Evolutionary conservation across 2,113 vertebrate species (phyloP), one percentile per base, ranked within the genome.

Genomic region (Charina bottae): DNA sequence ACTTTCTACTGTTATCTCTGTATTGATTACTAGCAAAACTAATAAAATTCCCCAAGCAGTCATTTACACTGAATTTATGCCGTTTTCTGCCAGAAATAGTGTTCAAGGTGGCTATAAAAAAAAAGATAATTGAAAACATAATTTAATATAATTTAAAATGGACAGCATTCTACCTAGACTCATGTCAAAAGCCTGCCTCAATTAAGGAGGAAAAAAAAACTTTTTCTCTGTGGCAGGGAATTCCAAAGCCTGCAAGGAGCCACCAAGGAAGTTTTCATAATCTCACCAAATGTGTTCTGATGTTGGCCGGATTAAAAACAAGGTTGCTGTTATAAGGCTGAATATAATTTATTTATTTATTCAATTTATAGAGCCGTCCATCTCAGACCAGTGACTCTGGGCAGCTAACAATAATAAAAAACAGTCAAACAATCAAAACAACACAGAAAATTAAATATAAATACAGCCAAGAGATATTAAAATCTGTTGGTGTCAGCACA

Each of bases 1-100:
- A 78, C 93, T 92, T 94, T 93, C 87, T 42, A 62, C 62, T 33
- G 90, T 64, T 0, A 24, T 10, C 90, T 58, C 93, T 46, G 8
- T 85, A 53, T 59, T 87, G 83, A 12, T 28, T 59, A 90, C 62
- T 85, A 83, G 0, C 62, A n/a, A 85, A 60, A 93, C 5, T 0
- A 62, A 55, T 85, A 64, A 56, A 92, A 83, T 0, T 9, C 64
- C 85, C 60, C 62, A 94, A 93, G 19, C 55, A 62, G 56, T 78
- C 17, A 78, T 78, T 72, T 72, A 72, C 68, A 72, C 33, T 37
- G 68, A 6, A 37, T 72, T 78, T 37, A 78, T 78, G 68, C 68
- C 37, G n/a, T 78, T 78, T 37, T 37, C 68, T 68, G 64, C 64
- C 64, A 68, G 28, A 15, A n/a, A 64, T 11, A 68, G 28, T 68